Conservation (phyloP, 2,797 vertebrate genomes). For the Artibeus lituratus region DNA sequence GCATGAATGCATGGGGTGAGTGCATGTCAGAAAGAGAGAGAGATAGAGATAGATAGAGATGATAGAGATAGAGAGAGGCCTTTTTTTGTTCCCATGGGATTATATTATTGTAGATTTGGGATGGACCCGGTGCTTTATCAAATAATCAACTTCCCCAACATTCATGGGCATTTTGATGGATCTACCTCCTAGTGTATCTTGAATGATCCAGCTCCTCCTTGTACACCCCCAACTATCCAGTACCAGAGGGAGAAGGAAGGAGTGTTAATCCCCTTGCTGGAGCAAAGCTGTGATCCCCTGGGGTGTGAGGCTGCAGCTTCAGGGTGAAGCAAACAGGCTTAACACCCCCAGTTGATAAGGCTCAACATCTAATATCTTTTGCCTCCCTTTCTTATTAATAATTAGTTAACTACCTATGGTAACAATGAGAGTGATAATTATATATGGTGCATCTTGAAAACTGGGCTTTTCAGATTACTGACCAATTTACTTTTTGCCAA, state of each 20-base stretch:
- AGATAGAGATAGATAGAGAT: too few relatives aligned
- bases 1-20: not conserved
- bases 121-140: not conserved
- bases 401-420: not conserved
- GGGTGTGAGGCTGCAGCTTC: not conserved
- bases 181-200: not conserved
- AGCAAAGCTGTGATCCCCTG: not conserved
- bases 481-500: not conserved
- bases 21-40: not conserved
- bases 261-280: not conserved
- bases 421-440: not conserved
- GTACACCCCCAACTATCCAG: not conserved
- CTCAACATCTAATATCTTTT: not conserved
- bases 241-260: not conserved
- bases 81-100: not conserved
- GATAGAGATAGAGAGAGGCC: too few relatives aligned
- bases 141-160: not conserved
- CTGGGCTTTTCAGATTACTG: not conserved
- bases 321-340: not conserved
- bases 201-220: not conserved
- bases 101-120: not conserved
- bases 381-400: not conserved
- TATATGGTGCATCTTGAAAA: not conserved
- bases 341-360: not conserved
- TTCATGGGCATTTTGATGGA: not conserved